Conservation (phyloP, 1,140 invertebrate species). For the Sitobion miscanthi region DNA sequence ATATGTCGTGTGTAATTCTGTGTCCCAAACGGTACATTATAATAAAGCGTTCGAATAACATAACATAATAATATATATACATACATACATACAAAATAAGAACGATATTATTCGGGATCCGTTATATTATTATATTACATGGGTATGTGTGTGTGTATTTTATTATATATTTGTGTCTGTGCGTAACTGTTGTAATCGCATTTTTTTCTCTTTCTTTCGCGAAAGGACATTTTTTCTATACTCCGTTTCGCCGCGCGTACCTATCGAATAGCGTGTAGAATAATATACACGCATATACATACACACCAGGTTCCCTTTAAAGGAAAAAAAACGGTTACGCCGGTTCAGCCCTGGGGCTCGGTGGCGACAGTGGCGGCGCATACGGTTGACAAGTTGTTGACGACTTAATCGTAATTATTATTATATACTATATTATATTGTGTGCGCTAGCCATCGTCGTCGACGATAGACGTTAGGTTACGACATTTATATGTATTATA, state of each 20-base stretch:
- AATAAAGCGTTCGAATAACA: neutral
- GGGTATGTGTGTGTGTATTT: neutral
- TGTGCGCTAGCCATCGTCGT: neutral
- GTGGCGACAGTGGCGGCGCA: slow-evolving; percentile 6
- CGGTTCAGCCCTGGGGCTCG: slow-evolving; percentile 22
- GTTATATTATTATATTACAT: neutral
- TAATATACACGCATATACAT: neutral
- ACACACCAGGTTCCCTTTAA: slow-evolving; percentile 52
- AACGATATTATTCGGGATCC: neutral
- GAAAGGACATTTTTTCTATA: neutral
- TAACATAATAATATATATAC: neutral
- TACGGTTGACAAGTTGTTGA: slow-evolving; percentile 49
- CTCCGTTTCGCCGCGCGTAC: neutral
- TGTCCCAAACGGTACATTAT: slow-evolving; percentile 19
- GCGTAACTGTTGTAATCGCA: neutral
- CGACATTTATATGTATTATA: neutral
- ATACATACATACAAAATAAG: neutral
- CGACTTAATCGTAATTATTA: slow-evolving; percentile 53
- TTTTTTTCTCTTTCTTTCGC: neutral
- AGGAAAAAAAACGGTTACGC: slow-evolving; percentile 33
- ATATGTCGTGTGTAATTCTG: neutral
- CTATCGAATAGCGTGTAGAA: neutral
- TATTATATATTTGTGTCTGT: neutral
- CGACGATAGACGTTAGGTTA: neutral
- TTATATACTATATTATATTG: neutral